Conservation (phyloP, 2,888 invertebrate species). For the Cheilosia impressa region DNA sequence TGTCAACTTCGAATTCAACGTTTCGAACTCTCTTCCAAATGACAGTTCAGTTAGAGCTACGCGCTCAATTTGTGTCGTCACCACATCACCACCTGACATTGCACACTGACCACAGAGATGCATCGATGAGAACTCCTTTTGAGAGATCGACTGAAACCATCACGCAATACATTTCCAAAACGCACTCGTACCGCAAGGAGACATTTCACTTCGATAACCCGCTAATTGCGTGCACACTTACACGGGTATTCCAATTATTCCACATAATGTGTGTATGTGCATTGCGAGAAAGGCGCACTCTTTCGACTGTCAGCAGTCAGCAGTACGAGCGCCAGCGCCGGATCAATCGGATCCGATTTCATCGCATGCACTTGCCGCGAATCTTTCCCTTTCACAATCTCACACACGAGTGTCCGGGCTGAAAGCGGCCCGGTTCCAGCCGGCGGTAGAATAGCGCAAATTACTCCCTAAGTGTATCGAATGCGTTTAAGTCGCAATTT, state of each 20-base stretch:
- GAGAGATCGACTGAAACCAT: too few species aligned
- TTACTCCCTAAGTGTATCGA: conserved; percentile 76
- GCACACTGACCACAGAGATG: too few species aligned
- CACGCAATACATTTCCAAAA: not conserved
- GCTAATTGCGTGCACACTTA: conserved; percentile 61
- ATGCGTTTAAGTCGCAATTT: conserved; percentile 76
- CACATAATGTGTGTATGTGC: not conserved
- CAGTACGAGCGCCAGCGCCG: conserved; percentile 13
- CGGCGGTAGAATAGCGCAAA: conserved; percentile 67
- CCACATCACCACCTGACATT: too few species aligned
- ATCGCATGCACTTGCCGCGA: conserved; percentile 38
- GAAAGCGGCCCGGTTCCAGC: conserved; percentile 49
- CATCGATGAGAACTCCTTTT: too few species aligned
- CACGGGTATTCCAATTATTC: conserved; percentile 51
- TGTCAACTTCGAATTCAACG: too few species aligned
- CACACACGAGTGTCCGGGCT: not conserved
- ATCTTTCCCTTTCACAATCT: conserved; percentile 17
- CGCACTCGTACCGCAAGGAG: conserved; percentile 41
- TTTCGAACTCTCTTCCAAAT: too few species aligned
- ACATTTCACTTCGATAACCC: conserved; percentile 50
- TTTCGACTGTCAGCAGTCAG: not conserved
- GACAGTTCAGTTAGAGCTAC: too few species aligned
- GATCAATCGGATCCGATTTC: conserved; percentile 42
- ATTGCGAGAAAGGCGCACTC: not conserved
- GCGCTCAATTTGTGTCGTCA: too few species aligned